Base-by-base conservation (phyloP, 64 coral and sea anemone genomes). In the Pocillopora verrucosa region DNA sequence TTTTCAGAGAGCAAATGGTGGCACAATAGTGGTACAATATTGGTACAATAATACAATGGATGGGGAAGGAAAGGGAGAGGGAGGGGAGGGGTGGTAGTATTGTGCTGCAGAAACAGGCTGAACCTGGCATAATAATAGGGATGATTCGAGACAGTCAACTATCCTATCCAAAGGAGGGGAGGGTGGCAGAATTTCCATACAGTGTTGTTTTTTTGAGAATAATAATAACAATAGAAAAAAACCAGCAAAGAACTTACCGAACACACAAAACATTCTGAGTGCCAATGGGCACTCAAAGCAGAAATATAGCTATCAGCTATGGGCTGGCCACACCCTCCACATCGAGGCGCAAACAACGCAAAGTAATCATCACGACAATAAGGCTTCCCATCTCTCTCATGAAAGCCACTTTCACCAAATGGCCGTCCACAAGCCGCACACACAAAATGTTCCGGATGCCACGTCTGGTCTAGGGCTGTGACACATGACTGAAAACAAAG, bases 291-390 rank as follows among this genome's bases (percentile, higher is more conserved):
- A 81, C 97, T 95, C 5, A 99, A 89, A 61, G 97, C 97, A 61
- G 97, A 90, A 36, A 99, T 99, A 51, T 99, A 99, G 76, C 93
- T 99, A 84, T 99, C 97, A 93, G 95, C 95, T 75, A 99, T 99
- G 1, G 97, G 97, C 76, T 99, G 63, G 16, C 94, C 97, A 93
- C 97, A 99, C 19, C 97, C 97, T 16, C 93, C 97, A 89, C 97
- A 99, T 10, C 94, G 91, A 15, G 97, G 97, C 17, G 97, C 97
- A 88, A 99, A 99, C 91, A 95, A 92, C 59, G 97, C 87, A 87
- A 93, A 99, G 77, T 99, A 99, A 65, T 99, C 97, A 78, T 99
- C 93, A 59, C 97, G 90, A 16, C 97, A 99, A 73, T 84, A 99
- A 19, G 97, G 97, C 70, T 99, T 99, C 63, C 97, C 97, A 64